Evolutionary conservation across 2,797 vertebrate species (phyloP), one percentile per base, ranked within the genome.

Genomic region (Mustela erminea): DNA sequence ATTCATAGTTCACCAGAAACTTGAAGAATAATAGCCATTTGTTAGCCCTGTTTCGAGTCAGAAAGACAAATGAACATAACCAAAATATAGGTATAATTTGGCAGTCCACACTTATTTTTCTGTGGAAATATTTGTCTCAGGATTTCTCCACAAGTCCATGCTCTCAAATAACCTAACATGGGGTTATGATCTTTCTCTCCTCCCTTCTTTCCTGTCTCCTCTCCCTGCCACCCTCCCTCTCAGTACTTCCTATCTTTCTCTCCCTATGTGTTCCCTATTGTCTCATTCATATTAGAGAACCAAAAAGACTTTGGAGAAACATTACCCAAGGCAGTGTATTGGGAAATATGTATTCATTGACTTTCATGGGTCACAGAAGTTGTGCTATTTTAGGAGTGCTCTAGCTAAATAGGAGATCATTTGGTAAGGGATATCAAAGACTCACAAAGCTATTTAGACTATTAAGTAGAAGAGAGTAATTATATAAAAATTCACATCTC

Each of bases 281-380:
- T 52, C n/a, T 80, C 21, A 66, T 90, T 92, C 58, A 77, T 66
- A 62, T 93, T 83, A 87, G 29, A 96, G 81, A 93, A 46, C 25
- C 11, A 72, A 35, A 87, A 94, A 86, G 25, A 75, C 14, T 83
- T 90, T 89, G 38, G 32, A 90, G 64, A 86, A 87, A 68, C 2
- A 52, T 90, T 87, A 60, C 89, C 66, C 41, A 46, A 90, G 90
- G 88, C 84, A 66, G 7, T 93, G 18, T 7, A 18, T 23, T 93
- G 74, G 82, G 83, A 77, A 94, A 90, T 84, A 68, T 6, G 18
- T 80, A 93, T 90, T 70, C 58, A 56, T 25, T 68, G 29, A 93
- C 29, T 91, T 95, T 97, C 78, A 25, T 32, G 81, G 78, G 66
- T 95, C 75, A 90, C 56, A 20, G 77, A 83, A 95, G 85, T 78